phyloP scores from a whole-genome alignment of 2,888 invertebrate species.

The Pterostichus niger region DNA sequence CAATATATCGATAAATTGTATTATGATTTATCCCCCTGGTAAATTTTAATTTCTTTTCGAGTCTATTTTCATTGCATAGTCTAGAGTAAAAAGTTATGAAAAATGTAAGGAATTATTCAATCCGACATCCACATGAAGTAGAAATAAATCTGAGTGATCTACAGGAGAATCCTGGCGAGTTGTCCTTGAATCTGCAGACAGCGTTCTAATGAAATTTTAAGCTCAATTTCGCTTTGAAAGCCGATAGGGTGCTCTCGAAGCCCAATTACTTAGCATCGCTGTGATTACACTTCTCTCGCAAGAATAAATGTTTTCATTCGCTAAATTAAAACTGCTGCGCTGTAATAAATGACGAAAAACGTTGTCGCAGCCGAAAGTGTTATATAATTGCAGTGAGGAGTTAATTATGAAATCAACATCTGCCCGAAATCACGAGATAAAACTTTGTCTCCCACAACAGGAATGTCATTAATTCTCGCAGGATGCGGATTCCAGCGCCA shows the following conservation, averaged over 20 bases:
- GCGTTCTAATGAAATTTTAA: slow-evolving; percentile 58
- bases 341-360: slow-evolving; percentile 34
- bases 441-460: slow-evolving; percentile 49
- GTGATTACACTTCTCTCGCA: slow-evolving; percentile 39
- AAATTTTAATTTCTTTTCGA: no score
- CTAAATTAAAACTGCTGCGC: slow-evolving; percentile 52
- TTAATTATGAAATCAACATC: slow-evolving; percentile 66
- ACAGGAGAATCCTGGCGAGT: no score
- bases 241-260: slow-evolving; percentile 6
- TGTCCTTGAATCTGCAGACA: no score
- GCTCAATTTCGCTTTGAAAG: slow-evolving; percentile 62
- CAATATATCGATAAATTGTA: no score
- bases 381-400: slow-evolving; percentile 13
- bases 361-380: slow-evolving; percentile 35
- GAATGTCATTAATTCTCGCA: slow-evolving; percentile 60
- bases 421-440: slow-evolving; percentile 62
- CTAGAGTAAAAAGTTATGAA: no score
- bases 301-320: slow-evolving; percentile 53
- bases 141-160: no score
- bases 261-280: slow-evolving; percentile 14
- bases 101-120: no score
- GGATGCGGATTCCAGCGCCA: slow-evolving; percentile 19
- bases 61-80: no score
- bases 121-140: no score
- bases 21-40: no score